Evolutionary conservation across 1,140 invertebrate genomes (phyloP), one percentile per base, ranked within the genome.

Genomic region (Lamellibrachia luymesi): DNA sequence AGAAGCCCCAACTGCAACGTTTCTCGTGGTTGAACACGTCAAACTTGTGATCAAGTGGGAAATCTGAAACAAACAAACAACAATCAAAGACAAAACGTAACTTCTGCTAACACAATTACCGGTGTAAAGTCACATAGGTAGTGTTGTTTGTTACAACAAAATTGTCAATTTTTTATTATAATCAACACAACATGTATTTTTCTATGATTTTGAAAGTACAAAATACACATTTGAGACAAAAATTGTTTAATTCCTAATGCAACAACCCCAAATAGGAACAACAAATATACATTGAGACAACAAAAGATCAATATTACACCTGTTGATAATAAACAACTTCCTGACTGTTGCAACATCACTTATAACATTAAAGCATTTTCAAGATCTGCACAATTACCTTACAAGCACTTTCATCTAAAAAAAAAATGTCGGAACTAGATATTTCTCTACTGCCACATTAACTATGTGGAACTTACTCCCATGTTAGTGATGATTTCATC

Each of bases 11-110:
- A 50, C 22, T 50, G 49, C 27, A 13, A 51, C 8, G 8, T 64
- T 50, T 64, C 51, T 92, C 92, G 52, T 92, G 92, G 51, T 92
- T 92, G 52, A 92, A 92, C 49, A 92, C 92, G 8, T 50, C 27
- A 38, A 92, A 52, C 4, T 92, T 52, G 27, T 51, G 51, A 51
- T 92, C 92, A 51, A 92, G 52, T 17, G 92, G 92, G 13, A 52
- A 92, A 1, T 92, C 92, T 92, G 92, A 52, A 92, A 92, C 27
- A 38, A 92, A 92, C 27, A 38, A 51, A 13, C n/a, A 17, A 92
- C 27, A 13, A 56, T 38, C 92, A 1, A 13, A 91, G 25, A 91
- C 27, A 91, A n/a, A 50, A 91, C 0, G 0, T 10, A 8, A 91
- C 27, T 50, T 91, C 5, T 91, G 90, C 49, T 25, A 22, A 2